Base-by-base conservation (phyloP, 2,113 vertebrate genomes). In the Scopus umbretta region DNA sequence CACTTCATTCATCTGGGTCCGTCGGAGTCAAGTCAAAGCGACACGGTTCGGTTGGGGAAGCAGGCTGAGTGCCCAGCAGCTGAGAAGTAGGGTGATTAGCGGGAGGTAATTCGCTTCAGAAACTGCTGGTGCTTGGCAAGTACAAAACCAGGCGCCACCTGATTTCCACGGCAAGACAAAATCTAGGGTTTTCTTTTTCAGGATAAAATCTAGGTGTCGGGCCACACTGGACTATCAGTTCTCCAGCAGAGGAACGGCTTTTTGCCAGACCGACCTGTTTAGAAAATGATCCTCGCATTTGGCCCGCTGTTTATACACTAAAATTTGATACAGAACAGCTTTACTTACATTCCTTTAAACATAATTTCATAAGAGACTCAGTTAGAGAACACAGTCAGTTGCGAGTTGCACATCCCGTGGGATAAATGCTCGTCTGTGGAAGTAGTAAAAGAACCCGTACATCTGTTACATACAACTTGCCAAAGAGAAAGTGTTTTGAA, bases 401-500 rank as follows among this genome's bases (percentile, higher is more conserved):
- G 74, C 2, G 81, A 68, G 70, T 1, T 76, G 80, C 55, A 84
- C 88, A 49, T 92, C 89, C 85, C 70, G 25, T 11, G 42, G 92
- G 91, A 89, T 83, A 93, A 96, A 88, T 38, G 81, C 90, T 92
- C 90, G 81, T 89, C 94, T 96, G 62, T 58, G 90, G 85, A 96
- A 87, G 94, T 73, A 93, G 74, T 42, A 53, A 71, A 96, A 96
- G 92, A 97, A 88, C 86, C 81, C 49, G 90, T 47, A 80, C 29
- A 55, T 89, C 94, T 80, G 92, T n/a, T 95, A 94, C 92, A 96
- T 72, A 92, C 81, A 95, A 62, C 95, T 91, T 86, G 86, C 92
- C 94, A 71, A 90, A 45, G 45, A 45, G 16, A 45, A 45, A 87
- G 78, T 42, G 75, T 36, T 90, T 96, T 40, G 71, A 72, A 50